Conservation (phyloP, 2,888 invertebrate species). For the Drosophila engyochracea region DNA sequence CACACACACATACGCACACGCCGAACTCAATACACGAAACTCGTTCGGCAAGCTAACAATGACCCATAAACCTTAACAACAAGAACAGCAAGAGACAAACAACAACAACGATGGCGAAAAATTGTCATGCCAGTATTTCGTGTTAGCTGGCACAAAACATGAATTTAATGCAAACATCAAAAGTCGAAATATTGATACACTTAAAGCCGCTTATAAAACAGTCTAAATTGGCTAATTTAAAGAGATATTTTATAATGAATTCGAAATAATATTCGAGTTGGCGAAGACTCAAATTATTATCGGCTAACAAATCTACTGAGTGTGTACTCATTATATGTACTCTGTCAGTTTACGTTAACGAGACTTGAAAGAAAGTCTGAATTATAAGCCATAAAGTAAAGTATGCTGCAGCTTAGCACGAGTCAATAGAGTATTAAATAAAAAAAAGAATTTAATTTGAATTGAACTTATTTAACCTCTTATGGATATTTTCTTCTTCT, state of each 20-base stretch:
- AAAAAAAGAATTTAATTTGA: not conserved
- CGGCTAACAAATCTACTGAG: too few relatives aligned
- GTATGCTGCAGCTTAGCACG: not conserved
- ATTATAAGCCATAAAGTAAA: not conserved
- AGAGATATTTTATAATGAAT: not conserved
- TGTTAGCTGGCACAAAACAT: constrained; percentile 36
- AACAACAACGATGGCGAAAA: constrained; percentile 43
- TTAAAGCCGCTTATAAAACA: not conserved
- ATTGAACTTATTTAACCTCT: not conserved
- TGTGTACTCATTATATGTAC: not conserved
- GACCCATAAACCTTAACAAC: constrained; percentile 67
- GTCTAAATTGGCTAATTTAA: not conserved
- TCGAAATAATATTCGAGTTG: too few relatives aligned
- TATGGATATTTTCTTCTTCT: not conserved
- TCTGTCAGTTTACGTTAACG: not conserved
- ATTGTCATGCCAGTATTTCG: constrained; percentile 65
- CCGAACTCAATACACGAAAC: constrained; percentile 41
- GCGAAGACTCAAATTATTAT: not conserved
- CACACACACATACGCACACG: not conserved
- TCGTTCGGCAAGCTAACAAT: constrained; percentile 58
- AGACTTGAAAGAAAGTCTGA: not conserved
- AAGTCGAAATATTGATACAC: constrained; percentile 27
- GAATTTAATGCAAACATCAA: constrained; percentile 14
- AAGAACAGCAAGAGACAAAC: constrained; percentile 24
- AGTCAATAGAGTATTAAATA: not conserved